Evolutionary conservation across 2,113 vertebrate genomes (phyloP).

Genomic region (Eurypyga helias): DNA sequence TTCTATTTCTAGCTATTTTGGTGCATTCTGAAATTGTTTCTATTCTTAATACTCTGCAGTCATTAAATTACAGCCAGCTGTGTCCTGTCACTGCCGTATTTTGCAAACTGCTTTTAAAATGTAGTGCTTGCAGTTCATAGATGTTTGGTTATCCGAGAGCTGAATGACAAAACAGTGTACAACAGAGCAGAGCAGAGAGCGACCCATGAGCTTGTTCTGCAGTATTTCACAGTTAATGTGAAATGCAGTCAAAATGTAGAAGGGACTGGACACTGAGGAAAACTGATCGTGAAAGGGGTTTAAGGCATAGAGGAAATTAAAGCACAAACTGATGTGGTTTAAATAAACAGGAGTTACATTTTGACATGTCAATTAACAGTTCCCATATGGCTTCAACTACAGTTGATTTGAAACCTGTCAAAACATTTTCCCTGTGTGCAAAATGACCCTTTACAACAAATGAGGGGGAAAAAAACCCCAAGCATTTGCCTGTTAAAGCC

Average conservation of each 20-base stretch:
- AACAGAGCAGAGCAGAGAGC: neutral
- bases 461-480: neutral
- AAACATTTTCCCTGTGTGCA: neutral
- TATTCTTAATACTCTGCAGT: constrained; percentile 31
- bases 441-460: neutral
- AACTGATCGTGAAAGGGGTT: neutral
- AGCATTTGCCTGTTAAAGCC: neutral
- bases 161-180: neutral
- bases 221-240: neutral
- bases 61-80: constrained; percentile 55
- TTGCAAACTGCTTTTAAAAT: neutral
- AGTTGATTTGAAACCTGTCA: neutral
- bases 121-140: neutral
- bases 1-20: constrained; percentile 30
- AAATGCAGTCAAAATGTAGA: neutral
- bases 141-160: neutral
- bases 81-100: neutral
- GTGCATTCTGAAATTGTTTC: constrained; percentile 45
- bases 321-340: neutral
- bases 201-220: neutral
- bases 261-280: neutral
- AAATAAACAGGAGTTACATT: constrained; percentile 24
- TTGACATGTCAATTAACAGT: constrained; percentile 34
- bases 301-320: constrained; percentile 19
- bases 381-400: neutral